phyloP scores from a whole-genome alignment of 2,113 vertebrate species.

The Dipodomys merriami region DNA sequence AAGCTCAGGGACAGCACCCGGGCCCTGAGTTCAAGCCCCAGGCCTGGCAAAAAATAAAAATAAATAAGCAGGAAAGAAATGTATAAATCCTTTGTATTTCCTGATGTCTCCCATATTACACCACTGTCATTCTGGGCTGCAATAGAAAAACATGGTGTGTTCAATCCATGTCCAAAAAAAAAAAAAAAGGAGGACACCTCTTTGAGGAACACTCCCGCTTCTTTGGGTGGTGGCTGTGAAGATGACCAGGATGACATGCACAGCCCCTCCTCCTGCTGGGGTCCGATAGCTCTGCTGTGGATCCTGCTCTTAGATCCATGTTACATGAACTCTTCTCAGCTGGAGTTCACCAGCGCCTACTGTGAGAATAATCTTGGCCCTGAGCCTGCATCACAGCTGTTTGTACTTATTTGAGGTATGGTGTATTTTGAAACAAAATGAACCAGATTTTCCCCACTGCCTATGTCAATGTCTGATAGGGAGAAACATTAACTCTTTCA shows the following conservation, averaged over 20 bases:
- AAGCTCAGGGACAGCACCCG: too few species aligned
- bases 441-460: conserved; percentile 70
- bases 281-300: conserved; percentile 35
- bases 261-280: conserved; percentile 45
- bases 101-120: not conserved
- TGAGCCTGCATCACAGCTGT: conserved; percentile 73
- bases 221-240: conserved; percentile 1
- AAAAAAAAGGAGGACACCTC: not conserved
- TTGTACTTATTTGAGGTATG: conserved; percentile 76
- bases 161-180: not conserved
- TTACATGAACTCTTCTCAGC: conserved; percentile 68
- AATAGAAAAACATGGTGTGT: not conserved
- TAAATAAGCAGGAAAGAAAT: not conserved
- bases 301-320: conserved; percentile 59
- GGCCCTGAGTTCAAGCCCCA: too few species aligned
- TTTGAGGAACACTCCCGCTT: not conserved
- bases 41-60: too few species aligned
- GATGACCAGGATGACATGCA: not conserved
- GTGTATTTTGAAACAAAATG: conserved; percentile 81
- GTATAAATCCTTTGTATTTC: not conserved
- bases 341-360: conserved; percentile 62
- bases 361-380: conserved; percentile 73
- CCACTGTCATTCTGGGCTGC: not conserved
- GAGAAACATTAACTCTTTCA: conserved; percentile 71
- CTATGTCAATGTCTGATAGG: conserved; percentile 64